Base-by-base conservation (phyloP, 2,888 invertebrate species). In the Merodon equestris region DNA sequence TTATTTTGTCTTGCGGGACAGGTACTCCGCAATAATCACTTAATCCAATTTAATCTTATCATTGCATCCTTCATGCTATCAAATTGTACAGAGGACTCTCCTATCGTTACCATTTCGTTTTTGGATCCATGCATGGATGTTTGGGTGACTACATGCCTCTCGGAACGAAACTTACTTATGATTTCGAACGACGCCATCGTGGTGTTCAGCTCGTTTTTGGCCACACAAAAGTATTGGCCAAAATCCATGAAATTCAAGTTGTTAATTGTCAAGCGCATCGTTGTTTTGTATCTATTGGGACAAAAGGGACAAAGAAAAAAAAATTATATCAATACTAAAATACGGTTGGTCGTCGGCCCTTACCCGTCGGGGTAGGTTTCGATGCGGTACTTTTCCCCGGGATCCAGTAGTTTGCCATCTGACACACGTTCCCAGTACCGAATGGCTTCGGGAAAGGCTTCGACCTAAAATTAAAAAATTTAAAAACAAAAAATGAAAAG, bases 391-490 rank as follows among this genome's bases (percentile, higher is more conserved):
- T 93, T 94, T 70, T 92, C 92, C 63, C 90, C 89, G 40, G 87
- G 88, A 86, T 95, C 95, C 7, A 96, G 88, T 9, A 95, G 91
- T 27, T 93, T 90, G 1, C 95, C 95, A 84, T 95, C 94, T 2
- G 91, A 91, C 4, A 87, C 86, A 13, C 92, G 91, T 85, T 96
- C 95, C 97, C 97, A 97, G 83, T 95, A 96, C 57, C 94, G 91
- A 0, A 95, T 92, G 0, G 96, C 94, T 84, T 95, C 94, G 0
- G 97, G 97, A 89, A 93, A 96, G 0, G 96, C 96, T 90, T 97
- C 96, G 18, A 96, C 93, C 91, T 91, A 82, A 45, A 60, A 68
- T 61, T 3, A 56, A 48, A 63, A 71, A 72, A 17, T 19, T 47
- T 60, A 56, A 27, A 51, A 27, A 40, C 2, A 27, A 27, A 4